Evolutionary conservation across 2,797 vertebrate species (phyloP).

Genomic region (Oceanodroma leucorhoa): DNA sequence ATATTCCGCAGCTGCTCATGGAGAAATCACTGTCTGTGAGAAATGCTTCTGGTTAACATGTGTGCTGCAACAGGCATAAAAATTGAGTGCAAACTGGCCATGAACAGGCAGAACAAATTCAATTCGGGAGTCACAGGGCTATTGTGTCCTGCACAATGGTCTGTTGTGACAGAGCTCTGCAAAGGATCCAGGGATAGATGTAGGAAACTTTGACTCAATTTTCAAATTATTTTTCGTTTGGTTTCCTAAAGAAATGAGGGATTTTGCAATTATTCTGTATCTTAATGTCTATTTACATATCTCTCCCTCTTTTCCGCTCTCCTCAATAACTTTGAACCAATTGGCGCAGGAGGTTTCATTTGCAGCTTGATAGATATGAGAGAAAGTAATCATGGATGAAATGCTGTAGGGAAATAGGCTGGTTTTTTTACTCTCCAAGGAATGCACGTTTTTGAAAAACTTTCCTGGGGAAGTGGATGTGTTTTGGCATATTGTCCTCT

Average conservation of each 20-base stretch:
- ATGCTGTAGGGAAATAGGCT: background rate
- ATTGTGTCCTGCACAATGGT: background rate
- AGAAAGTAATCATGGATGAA: background rate
- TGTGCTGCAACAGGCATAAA: conserved; percentile 38
- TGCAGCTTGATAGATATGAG: background rate
- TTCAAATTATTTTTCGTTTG: conserved; percentile 2
- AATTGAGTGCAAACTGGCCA: conserved; percentile 44
- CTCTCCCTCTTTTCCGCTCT: background rate
- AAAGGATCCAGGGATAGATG: background rate
- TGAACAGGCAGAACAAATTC: conserved; percentile 57
- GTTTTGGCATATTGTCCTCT: background rate
- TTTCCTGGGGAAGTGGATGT: background rate
- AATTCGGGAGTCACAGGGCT: background rate
- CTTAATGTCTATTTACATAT: background rate
- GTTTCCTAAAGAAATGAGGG: background rate
- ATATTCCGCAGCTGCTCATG: conserved; percentile 37
- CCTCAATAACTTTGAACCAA: background rate
- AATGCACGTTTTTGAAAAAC: background rate
- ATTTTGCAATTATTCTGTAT: background rate
- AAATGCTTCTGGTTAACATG: conserved; percentile 29
- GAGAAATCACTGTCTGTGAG: conserved; percentile 50
- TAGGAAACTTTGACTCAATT: background rate
- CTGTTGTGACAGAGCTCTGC: background rate
- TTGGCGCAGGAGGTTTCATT: background rate
- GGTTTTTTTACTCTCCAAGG: background rate